Percentiles rank a stretch among this genome's conserved stretches.
These are phyloP conservation scores for Pseudonaja textilis DNA, from an alignment of 2,113 vertebrate species.

Conservation along the genomic window DNA sequence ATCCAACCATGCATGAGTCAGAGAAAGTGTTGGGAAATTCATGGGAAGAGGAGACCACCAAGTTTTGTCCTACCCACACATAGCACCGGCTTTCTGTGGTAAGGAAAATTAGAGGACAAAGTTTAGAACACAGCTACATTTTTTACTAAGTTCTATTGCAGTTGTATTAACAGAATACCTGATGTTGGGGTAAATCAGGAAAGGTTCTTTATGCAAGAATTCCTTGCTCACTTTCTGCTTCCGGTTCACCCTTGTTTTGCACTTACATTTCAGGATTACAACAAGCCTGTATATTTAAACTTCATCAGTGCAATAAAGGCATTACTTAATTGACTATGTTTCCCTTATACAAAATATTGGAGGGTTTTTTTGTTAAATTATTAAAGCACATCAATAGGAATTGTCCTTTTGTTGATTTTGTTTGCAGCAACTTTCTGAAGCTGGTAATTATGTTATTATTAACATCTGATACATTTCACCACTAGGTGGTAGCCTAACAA, in stretches of 20 bases:
- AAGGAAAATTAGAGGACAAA: not conserved
- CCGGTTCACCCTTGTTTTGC: not conserved
- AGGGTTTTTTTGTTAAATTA: not conserved
- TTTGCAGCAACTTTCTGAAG: not conserved
- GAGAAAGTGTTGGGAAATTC: not conserved
- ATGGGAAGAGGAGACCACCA: not conserved
- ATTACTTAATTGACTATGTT: not conserved
- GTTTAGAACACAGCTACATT: not conserved
- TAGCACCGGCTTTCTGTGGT: not conserved
- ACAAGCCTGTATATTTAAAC: not conserved
- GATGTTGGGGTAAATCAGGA: not conserved
- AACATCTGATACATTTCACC: constrained; percentile 39
- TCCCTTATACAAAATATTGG: not conserved
- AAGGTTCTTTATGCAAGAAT: not conserved
- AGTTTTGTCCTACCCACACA: not conserved
- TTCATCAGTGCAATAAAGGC: not conserved
- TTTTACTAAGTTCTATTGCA: not conserved
- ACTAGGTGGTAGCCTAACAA: constrained; percentile 57
- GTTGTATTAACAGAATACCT: not conserved
- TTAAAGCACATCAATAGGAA: not conserved
- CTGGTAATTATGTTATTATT: not conserved
- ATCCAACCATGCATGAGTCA: not conserved
- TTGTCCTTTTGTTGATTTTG: not conserved
- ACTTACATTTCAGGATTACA: not conserved
- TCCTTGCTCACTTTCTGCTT: not conserved